Percentiles rank a stretch among this genome's conserved stretches.
Evolutionary conservation across 2,888 invertebrate species (phyloP).

Genomic region (Coenonympha arcania): DNA sequence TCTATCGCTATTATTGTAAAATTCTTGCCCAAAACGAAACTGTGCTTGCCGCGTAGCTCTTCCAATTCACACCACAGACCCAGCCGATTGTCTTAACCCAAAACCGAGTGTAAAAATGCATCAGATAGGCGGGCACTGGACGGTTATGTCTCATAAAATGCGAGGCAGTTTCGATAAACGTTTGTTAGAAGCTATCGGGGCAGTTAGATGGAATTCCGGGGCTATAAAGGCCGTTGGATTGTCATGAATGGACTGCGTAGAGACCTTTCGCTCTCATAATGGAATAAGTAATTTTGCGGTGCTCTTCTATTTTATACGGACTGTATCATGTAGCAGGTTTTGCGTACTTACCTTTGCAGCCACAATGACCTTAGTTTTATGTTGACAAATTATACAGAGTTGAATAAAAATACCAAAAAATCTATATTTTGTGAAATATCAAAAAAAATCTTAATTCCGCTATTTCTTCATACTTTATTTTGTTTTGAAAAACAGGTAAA

Average conservation of each 20-base stretch:
- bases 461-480: no score
- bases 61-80: slow-evolving; percentile 31
- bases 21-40: no score
- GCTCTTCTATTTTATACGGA: background rate
- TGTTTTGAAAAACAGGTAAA: no score
- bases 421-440: no score
- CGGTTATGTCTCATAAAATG: slow-evolving; percentile 72
- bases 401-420: no score
- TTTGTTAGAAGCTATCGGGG: slow-evolving; percentile 38
- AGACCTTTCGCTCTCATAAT: slow-evolving; percentile 26
- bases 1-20: no score
- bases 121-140: slow-evolving; percentile 47
- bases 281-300: slow-evolving; percentile 24
- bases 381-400: no score
- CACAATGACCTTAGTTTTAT: no score
- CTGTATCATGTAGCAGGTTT: background rate
- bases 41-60: slow-evolving; percentile 19
- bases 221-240: slow-evolving; percentile 31
- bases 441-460: no score
- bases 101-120: slow-evolving; percentile 67
- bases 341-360: no score
- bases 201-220: slow-evolving; percentile 34
- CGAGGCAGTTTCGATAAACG: slow-evolving; percentile 50
- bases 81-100: slow-evolving; percentile 64
- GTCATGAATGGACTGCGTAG: slow-evolving; percentile 25